Evolutionary conservation across 2,113 vertebrate species (phyloP).

Genomic region (Malurus melanocephalus): DNA sequence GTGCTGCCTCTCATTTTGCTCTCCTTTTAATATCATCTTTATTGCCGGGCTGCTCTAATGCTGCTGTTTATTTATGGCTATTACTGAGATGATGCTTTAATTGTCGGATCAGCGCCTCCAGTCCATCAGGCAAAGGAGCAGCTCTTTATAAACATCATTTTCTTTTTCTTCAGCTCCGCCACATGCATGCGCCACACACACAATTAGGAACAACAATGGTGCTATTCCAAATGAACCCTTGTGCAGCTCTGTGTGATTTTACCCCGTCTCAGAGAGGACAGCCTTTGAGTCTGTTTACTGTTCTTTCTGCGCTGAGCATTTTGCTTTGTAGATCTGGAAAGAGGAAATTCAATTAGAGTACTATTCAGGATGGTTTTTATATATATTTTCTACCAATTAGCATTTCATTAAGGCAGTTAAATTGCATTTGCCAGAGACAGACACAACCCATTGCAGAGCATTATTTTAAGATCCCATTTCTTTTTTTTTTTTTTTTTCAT

Average conservation of each 20-base stretch:
- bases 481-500: background rate
- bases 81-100: conserved; percentile 56
- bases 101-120: conserved; percentile 56
- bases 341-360: conserved; percentile 59
- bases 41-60: conserved; percentile 51
- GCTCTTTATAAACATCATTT: conserved; percentile 29
- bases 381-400: conserved; percentile 72
- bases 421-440: conserved; percentile 69
- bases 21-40: conserved; percentile 54
- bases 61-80: conserved; percentile 61
- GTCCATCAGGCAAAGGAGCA: conserved; percentile 52
- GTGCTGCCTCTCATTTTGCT: conserved; percentile 28
- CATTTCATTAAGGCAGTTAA: conserved; percentile 73
- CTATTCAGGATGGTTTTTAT: conserved; percentile 54
- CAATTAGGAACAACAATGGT: conserved; percentile 14
- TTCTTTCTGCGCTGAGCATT: background rate
- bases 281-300: conserved; percentile 19
- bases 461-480: conserved; percentile 63
- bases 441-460: conserved; percentile 42
- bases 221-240: background rate
- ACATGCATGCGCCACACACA: background rate
- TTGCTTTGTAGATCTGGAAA: conserved; percentile 28
- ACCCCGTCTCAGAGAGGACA: background rate
- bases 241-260: background rate
- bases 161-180: background rate